Conservation (phyloP, 2,888 invertebrate genomes). For the Heteromurus nitidus region DNA sequence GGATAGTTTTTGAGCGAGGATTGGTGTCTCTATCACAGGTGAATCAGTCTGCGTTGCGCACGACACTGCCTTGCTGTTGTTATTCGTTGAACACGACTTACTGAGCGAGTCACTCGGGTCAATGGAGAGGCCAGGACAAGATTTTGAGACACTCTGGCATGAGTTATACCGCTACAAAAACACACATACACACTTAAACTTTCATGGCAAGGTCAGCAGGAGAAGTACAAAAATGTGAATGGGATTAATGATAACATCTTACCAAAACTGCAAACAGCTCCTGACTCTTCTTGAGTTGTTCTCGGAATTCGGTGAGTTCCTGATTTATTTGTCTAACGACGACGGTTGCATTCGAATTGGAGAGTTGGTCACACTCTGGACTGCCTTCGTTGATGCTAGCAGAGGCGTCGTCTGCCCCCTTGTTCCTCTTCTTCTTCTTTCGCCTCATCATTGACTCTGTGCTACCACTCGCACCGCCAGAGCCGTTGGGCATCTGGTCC, state of each 20-base stretch:
- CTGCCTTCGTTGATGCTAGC: slow-evolving; percentile 18
- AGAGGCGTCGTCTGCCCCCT: not conserved
- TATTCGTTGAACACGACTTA: slow-evolving; percentile 17
- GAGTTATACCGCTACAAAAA: slow-evolving; percentile 58
- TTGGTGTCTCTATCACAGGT: slow-evolving; percentile 63
- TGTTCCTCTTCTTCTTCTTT: slow-evolving; percentile 42
- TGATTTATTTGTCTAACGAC: slow-evolving; percentile 71
- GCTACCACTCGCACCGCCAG: slow-evolving; percentile 17
- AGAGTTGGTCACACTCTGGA: slow-evolving; percentile 22
- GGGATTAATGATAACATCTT: slow-evolving; percentile 24
- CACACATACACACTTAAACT: slow-evolving; percentile 15
- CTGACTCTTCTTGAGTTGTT: slow-evolving; percentile 72
- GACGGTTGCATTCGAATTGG: slow-evolving; percentile 45
- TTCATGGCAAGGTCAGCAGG: not conserved
- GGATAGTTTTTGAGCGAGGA: slow-evolving; percentile 63
- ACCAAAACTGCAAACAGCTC: slow-evolving; percentile 71
- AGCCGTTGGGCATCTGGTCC: slow-evolving; percentile 29
- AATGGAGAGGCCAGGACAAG: slow-evolving; percentile 66
- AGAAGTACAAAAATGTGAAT: not conserved
- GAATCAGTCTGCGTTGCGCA: slow-evolving; percentile 69
- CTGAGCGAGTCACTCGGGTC: slow-evolving; percentile 28
- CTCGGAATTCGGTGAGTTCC: slow-evolving; percentile 71
- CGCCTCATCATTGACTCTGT: not conserved
- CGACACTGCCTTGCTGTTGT: slow-evolving; percentile 55
- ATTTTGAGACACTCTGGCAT: slow-evolving; percentile 61